These are phyloP conservation scores for Notospermus geniculatus DNA, from an alignment of 1,140 invertebrate species.

Conservation along the genomic window DNA sequence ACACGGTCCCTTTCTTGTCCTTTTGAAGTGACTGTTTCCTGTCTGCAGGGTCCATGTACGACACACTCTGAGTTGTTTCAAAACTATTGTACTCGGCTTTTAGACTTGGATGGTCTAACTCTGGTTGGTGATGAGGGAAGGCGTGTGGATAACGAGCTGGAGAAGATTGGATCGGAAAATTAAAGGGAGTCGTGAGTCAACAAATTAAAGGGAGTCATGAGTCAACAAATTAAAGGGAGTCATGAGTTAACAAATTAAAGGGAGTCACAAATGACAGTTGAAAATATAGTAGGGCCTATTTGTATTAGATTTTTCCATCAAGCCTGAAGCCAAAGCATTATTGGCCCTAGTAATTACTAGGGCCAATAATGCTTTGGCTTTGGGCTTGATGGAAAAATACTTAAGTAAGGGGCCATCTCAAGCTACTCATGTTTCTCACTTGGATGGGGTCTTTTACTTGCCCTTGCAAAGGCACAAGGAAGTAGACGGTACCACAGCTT, in stretches of 20 bases:
- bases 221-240: not conserved
- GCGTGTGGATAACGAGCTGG: constrained; percentile 34
- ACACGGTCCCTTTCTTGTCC: constrained; percentile 29
- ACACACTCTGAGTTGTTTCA: constrained; percentile 30
- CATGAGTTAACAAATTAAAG: not conserved
- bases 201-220: not conserved
- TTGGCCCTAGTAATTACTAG: not conserved
- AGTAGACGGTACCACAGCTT: no score
- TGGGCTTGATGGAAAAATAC: no score
- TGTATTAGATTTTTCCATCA: not conserved
- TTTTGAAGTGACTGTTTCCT: constrained; percentile 20
- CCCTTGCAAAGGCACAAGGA: no score
- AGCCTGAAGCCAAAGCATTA: not conserved
- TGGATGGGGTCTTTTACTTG: no score
- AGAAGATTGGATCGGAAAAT: constrained; percentile 4
- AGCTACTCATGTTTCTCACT: no score
- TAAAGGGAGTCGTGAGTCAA: not conserved
- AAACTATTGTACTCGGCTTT: constrained; percentile 37
- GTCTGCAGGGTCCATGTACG: constrained; percentile 30
- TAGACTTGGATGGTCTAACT: constrained; percentile 26
- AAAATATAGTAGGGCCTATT: no score
- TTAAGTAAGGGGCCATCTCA: no score
- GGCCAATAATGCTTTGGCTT: no score
- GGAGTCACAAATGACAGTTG: not conserved
- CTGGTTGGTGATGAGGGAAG: constrained; percentile 40